Base-by-base conservation (phyloP, 2,113 vertebrate genomes). In the Laterallus jamaicensis region DNA sequence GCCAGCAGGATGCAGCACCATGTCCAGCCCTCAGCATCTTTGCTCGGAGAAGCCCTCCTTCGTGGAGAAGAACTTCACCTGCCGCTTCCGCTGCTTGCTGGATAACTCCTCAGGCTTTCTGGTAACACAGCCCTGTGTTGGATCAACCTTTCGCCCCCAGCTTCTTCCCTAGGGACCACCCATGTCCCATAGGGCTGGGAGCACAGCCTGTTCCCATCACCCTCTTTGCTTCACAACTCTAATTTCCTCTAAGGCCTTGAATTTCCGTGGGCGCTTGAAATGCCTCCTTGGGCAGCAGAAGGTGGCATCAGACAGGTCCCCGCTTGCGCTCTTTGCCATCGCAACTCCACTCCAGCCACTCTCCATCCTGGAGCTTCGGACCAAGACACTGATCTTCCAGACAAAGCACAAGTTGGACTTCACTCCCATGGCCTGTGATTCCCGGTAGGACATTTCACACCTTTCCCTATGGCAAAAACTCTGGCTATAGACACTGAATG, bases 21-120 rank as follows among this genome's bases (percentile, higher is more conserved):
- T 0, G 0, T 50, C 80, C 50, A 35, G 62, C 64, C 95, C 93
- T 0, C 96, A 95, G 40, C 96, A 88, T 26, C 94, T 97, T 28
- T 71, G 44, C 2, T 96, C 93, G 0, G 95, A 98, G 86, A 97
- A 98, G 92, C 96, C 90, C 1, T 96, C 97, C 84, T 98, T 96
- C 15, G 11, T 97, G 94, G 98, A 98, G 95, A 97, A 98, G 68
- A 98, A 64, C 90, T 99, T 98, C 81, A 93, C 97, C 66, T 99
- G 98, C 80, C 97, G 97, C 67, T 98, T 99, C 96, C 97, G 97
- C 84, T 99, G 98, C 93, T 96, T 99, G 42, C 96, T 99, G 92
- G 98, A 98, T 92, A 98, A 98, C 79, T 98, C 98, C 64, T 98
- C 97, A 0, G 98, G 98, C 44, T 99, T 99, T 82, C 97, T 98